Evolutionary conservation across 2,113 vertebrate species (phyloP).

Genomic region (Syrmaticus mikado): DNA sequence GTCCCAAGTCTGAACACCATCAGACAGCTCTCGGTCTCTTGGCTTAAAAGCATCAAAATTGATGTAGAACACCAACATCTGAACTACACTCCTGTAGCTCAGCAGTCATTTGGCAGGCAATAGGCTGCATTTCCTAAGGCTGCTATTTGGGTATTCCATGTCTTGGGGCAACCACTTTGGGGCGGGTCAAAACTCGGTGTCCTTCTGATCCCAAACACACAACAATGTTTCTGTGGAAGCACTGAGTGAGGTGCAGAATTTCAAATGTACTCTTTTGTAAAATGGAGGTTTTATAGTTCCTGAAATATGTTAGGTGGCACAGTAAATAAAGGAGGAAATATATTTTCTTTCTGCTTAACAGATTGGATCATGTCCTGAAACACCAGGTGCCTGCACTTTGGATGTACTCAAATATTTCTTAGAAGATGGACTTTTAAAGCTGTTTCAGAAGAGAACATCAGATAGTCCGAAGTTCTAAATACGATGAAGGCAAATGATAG

Average conservation of each 20-base stretch:
- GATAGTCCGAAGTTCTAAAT: background rate
- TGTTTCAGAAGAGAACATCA: background rate
- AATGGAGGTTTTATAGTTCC: background rate
- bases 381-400: background rate
- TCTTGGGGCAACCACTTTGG: background rate
- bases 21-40: background rate
- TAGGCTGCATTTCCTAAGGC: background rate
- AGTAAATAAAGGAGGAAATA: background rate
- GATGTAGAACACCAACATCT: background rate
- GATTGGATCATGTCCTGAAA: background rate
- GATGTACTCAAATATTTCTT: background rate
- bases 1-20: background rate
- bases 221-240: background rate
- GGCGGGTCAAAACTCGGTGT: background rate
- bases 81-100: background rate
- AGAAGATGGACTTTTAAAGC: background rate
- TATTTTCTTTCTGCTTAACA: background rate
- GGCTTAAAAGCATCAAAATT: background rate
- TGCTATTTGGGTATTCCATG: accelerated
- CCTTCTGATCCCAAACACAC: background rate
- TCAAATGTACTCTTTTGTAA: background rate
- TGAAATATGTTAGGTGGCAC: background rate
- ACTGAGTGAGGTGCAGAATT: background rate
- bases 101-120: background rate
- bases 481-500: background rate